phyloP scores from a whole-genome alignment of 2,888 invertebrate genomes.

The Aphodius granarius region DNA sequence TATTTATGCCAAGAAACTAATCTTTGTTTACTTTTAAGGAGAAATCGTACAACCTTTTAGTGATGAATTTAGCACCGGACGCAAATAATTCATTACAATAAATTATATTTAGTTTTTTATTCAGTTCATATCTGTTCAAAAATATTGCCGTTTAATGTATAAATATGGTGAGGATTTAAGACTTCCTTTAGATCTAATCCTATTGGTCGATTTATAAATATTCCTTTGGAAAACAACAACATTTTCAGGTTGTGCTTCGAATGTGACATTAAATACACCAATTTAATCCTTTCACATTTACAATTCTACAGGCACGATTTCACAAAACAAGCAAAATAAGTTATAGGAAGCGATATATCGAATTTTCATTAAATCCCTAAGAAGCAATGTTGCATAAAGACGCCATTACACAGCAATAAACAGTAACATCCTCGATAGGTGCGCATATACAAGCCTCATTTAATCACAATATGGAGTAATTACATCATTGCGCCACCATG shows the following conservation, averaged over 20 bases:
- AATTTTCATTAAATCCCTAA: background rate
- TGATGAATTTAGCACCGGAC: too few relatives aligned
- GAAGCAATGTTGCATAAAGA: background rate
- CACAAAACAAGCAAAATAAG: background rate
- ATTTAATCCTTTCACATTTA: background rate
- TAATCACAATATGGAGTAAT: background rate
- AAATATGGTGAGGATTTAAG: too few relatives aligned
- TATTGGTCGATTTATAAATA: too few relatives aligned
- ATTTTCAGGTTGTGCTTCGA: background rate
- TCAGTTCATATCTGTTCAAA: too few relatives aligned
- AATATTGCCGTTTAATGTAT: too few relatives aligned
- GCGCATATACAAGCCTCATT: background rate
- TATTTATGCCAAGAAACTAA: background rate
- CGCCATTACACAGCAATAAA: background rate
- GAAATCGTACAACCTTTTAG: background rate
- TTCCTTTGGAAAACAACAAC: too few relatives aligned
- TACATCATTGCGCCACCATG: background rate
- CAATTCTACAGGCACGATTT: background rate
- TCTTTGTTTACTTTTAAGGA: background rate
- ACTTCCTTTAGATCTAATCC: too few relatives aligned
- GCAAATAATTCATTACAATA: too few relatives aligned
- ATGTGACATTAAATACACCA: background rate
- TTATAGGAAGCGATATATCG: background rate
- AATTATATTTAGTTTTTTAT: too few relatives aligned
- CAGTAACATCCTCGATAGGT: background rate